Evolutionary conservation across 2,888 invertebrate species (phyloP), one percentile per base, ranked within the genome.

Genomic region (Netelia inedita): DNA sequence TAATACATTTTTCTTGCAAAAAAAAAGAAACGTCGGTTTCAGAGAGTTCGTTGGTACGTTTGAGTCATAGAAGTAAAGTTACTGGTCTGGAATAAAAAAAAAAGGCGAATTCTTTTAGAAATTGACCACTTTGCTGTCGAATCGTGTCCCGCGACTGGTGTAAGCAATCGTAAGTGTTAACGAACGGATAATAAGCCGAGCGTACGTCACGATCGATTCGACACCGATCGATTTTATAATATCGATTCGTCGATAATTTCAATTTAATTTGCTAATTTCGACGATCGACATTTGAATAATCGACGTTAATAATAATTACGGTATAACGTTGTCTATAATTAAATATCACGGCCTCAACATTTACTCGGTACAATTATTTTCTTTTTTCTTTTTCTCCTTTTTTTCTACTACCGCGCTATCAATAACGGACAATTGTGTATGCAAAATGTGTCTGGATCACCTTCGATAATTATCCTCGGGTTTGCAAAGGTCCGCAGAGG

Each of bases 101-200:
- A 28, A 28, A 28, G 3, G 28, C 5, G 28, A 28, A 28, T 28
- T 28, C 28, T 28, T 28, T 28, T 2, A 28, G 28, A 28, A 5
- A 28, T 28, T 5, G 28, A 28, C 0, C 5, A 28, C 28, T 28
- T 28, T 28, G 5, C 0, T 5, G 5, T 28, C 5, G 28, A 6
- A 5, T 3, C 28, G 28, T 5, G 28, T 28, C 28, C 5, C 28
- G 3, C 28, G 28, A 28, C 28, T 28, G 28, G 28, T 28, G 2
- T 3, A 28, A 28, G 28, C 28, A 80, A 80, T 84, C 68, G 76
- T 68, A 28, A 80, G 73, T 76, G 83, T 68, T 84, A 80, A 84
- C 72, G 66, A 83, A 76, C 79, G 23, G 75, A 72, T 80, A 76
- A 80, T 79, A 46, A 83, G 53, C 2, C 16, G 19, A 59, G 43